phyloP scores from a whole-genome alignment of 2,113 vertebrate genomes.

The Sylvilagus bachmani region DNA sequence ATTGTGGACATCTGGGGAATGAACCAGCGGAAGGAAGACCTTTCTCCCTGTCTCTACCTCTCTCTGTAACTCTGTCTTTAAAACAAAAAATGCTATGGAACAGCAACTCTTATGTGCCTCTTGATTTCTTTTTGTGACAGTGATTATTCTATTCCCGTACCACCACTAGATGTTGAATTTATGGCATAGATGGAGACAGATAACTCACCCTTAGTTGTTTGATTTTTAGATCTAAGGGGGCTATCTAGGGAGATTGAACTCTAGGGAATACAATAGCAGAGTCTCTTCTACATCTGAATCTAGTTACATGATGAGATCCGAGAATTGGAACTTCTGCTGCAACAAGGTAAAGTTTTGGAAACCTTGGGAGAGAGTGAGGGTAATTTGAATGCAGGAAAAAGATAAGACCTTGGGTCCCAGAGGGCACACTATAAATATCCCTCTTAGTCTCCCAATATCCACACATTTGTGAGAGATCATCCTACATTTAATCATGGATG shows the following conservation, averaged over 20 bases:
- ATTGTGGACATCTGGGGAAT: no score
- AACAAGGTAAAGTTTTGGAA: neutral
- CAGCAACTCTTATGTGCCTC: neutral
- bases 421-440: neutral
- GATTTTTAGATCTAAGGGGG: neutral
- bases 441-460: neutral
- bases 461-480: neutral
- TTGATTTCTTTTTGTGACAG: neutral
- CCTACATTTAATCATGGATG: neutral
- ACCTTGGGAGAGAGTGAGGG: neutral
- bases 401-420: neutral
- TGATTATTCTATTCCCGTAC: neutral
- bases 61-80: no score
- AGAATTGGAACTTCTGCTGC: neutral
- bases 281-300: neutral
- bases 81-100: neutral
- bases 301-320: neutral
- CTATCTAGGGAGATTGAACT: neutral
- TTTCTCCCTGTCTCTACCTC: no score
- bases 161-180: no score
- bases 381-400: neutral
- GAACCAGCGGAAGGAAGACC: no score
- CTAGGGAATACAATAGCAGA: neutral
- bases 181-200: neutral
- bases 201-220: neutral